Evolutionary conservation across 2,113 vertebrate genomes (phyloP).

Genomic region (Leuciscus idus): DNA sequence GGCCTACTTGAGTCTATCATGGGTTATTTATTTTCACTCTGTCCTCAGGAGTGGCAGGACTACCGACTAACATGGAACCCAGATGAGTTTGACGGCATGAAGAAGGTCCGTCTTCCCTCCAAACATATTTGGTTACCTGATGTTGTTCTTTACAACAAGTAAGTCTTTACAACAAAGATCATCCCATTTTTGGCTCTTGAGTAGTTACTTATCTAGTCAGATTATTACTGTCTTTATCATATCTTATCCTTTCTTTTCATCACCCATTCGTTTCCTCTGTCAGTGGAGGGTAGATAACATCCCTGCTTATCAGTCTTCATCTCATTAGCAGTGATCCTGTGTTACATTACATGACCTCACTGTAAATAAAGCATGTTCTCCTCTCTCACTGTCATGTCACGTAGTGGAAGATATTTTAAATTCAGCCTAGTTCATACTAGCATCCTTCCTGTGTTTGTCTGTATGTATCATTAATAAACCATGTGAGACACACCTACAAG

Average conservation of each 20-base stretch:
- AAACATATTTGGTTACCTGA: constrained; percentile 99
- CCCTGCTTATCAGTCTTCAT: neutral
- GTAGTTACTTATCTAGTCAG: neutral
- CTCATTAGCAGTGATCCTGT: constrained; percentile 23
- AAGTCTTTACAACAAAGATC: constrained; percentile 69
- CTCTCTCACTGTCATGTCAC: constrained; percentile 12
- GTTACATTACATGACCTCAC: constrained; percentile 23
- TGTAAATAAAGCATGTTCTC: constrained; percentile 24
- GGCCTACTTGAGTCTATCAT: neutral
- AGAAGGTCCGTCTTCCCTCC: constrained; percentile 94
- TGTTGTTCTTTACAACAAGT: constrained; percentile 99
- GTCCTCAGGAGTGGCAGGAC: constrained; percentile 93
- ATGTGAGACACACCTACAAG: neutral
- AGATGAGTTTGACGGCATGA: constrained; percentile 94
- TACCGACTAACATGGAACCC: constrained; percentile 94
- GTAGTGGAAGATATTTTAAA: neutral
- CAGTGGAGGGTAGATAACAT: constrained; percentile 11
- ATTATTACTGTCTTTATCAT: neutral
- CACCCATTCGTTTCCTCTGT: neutral
- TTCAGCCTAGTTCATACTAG: constrained; percentile 15
- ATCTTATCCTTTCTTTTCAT: constrained; percentile 9
- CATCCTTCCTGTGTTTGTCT: constrained; percentile 4
- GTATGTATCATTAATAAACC: neutral
- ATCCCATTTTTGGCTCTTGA: neutral
- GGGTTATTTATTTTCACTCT: constrained; percentile 44